Evolutionary conservation across 2,797 vertebrate species (phyloP).

Genomic region (Eulemur rubriventer): DNA sequence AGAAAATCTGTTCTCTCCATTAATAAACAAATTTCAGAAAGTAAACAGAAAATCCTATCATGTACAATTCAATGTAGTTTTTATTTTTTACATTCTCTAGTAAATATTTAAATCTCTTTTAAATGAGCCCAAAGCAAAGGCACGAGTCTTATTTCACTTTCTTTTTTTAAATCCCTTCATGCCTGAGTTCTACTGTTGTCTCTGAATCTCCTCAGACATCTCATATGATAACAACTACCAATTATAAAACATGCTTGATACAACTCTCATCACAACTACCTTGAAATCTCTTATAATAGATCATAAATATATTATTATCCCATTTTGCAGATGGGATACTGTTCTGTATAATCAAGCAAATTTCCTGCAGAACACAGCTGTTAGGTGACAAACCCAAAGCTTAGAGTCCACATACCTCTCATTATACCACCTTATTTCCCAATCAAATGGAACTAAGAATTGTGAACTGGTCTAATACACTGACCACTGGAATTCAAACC

Average conservation of each 20-base stretch:
- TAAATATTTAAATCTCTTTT: not conserved
- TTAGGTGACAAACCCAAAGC: not conserved
- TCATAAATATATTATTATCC: not conserved
- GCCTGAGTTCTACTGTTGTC: not conserved
- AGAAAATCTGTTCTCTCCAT: not conserved
- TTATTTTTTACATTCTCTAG: not conserved
- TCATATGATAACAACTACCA: not conserved
- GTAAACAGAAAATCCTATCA: not conserved
- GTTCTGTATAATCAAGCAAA: not conserved
- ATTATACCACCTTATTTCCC: not conserved
- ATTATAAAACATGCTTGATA: not conserved
- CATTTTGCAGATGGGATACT: not conserved
- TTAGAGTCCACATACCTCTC: not conserved
- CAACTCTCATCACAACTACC: not conserved
- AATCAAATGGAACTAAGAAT: not conserved
- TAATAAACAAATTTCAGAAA: conserved; percentile 12
- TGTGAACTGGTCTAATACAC: not conserved
- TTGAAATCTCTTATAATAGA: not conserved
- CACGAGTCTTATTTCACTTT: not conserved
- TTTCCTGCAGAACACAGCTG: not conserved
- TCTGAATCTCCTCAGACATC: not conserved
- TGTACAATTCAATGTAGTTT: not conserved
- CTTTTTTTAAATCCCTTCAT: not conserved
- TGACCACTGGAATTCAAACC: not conserved
- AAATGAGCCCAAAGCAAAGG: not conserved